These are phyloP conservation scores for Ectropis crepuscularia DNA, from an alignment of 2,888 invertebrate genomes.

Conservation along the genomic window DNA sequence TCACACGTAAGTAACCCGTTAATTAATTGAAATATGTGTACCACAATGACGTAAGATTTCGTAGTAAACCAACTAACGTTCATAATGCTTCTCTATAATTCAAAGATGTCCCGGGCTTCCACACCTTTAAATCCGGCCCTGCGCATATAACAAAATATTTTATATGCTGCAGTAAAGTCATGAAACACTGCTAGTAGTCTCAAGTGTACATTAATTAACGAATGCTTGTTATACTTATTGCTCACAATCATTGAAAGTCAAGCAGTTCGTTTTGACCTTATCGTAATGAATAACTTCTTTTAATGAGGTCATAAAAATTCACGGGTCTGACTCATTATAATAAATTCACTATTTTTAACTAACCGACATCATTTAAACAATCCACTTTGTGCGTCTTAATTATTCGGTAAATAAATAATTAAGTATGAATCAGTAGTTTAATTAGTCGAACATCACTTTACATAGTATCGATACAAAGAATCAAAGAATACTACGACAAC, in stretches of 20 bases:
- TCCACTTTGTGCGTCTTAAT: slow-evolving; percentile 12
- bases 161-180: too few relatives aligned
- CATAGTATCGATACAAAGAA: neutral
- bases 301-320: slow-evolving; percentile 22
- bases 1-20: too few relatives aligned
- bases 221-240: neutral
- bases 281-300: slow-evolving; percentile 10
- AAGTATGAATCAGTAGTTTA: slow-evolving; percentile 16
- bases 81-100: too few relatives aligned
- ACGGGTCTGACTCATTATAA: slow-evolving; percentile 16
- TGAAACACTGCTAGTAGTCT: neutral
- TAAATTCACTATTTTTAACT: slow-evolving; percentile 11
- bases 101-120: too few relatives aligned
- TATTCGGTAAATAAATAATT: slow-evolving; percentile 13
- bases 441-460: slow-evolving; percentile 9
- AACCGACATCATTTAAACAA: slow-evolving; percentile 5
- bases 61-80: too few relatives aligned
- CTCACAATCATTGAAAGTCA: slow-evolving; percentile 16
- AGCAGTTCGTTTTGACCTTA: slow-evolving; percentile 20
- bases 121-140: too few relatives aligned
- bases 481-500: too few relatives aligned
- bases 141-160: too few relatives aligned
- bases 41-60: too few relatives aligned
- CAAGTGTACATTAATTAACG: neutral
- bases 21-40: too few relatives aligned